phyloP scores from a whole-genome alignment of 2,797 vertebrate species.

The Semotilus atromaculatus region DNA sequence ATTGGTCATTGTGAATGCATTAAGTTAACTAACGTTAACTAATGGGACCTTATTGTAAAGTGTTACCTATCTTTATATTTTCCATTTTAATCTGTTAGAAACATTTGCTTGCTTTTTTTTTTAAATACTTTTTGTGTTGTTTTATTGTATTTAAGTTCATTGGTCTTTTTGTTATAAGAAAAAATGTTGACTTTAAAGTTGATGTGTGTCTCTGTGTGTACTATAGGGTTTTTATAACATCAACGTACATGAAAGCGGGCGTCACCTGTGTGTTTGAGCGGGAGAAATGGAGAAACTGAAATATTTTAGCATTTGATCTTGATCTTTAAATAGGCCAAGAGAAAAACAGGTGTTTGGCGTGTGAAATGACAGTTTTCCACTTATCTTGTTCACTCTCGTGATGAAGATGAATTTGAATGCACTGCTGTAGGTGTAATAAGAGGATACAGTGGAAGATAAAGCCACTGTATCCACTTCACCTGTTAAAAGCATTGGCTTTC shows the following conservation, averaged over 20 bases:
- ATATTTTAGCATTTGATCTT: neutral
- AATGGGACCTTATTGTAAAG: too few species aligned
- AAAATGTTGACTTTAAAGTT: neutral
- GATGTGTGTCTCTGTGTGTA: neutral
- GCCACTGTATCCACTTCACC: constrained; percentile 60
- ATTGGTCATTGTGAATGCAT: too few species aligned
- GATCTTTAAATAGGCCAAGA: constrained; percentile 3
- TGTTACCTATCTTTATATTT: too few species aligned
- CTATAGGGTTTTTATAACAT: neutral
- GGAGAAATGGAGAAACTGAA: neutral
- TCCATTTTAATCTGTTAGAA: too few species aligned
- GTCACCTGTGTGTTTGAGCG: constrained; percentile 14
- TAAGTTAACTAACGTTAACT: too few species aligned
- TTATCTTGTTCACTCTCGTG: neutral
- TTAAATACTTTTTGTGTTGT: too few species aligned
- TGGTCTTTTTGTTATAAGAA: too few species aligned
- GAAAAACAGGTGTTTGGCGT: constrained; percentile 14
- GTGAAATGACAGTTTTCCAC: neutral
- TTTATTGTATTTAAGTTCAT: too few species aligned
- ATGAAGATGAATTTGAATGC: neutral
- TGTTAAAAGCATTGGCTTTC: constrained; percentile 33
- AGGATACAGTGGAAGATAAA: constrained; percentile 60
- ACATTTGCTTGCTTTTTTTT: too few species aligned
- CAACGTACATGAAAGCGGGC: neutral
- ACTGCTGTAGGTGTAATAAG: constrained; percentile 41